Evolutionary conservation across 2,888 invertebrate genomes (phyloP).

Genomic region (Phania funesta): DNA sequence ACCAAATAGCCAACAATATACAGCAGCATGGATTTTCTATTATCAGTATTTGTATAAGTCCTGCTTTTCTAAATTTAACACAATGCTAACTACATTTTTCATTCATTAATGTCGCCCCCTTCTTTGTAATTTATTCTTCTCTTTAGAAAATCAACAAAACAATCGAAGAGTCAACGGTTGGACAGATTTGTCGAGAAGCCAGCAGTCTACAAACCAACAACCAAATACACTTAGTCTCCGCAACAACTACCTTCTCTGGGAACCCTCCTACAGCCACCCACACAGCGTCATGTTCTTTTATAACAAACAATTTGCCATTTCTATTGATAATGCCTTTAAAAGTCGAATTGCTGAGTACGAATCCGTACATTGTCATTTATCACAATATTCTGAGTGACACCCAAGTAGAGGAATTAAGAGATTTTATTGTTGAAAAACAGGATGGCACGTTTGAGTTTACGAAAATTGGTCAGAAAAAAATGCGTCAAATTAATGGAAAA

Average conservation of each 20-base stretch:
- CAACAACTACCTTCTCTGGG: background rate
- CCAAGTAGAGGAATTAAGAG: constrained; percentile 70
- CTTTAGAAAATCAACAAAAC: constrained; percentile 62
- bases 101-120: background rate
- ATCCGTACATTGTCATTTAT: constrained; percentile 73
- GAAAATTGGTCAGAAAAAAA: constrained; percentile 67
- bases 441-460: constrained; percentile 61
- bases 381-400: constrained; percentile 70
- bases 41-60: no score
- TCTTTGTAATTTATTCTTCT: background rate
- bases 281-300: constrained; percentile 65
- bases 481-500: constrained; percentile 50
- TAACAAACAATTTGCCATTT: constrained; percentile 54
- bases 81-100: no score
- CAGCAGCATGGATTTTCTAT: no score
- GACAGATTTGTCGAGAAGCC: constrained; percentile 73
- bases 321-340: constrained; percentile 69
- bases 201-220: constrained; percentile 54
- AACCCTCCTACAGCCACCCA: background rate
- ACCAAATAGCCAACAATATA: no score
- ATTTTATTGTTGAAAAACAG: constrained; percentile 66
- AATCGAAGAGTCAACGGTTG: constrained; percentile 70
- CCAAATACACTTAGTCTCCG: constrained; percentile 33
- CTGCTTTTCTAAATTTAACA: no score
- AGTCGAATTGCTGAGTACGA: constrained; percentile 72